Evolutionary conservation across 2,888 invertebrate species (phyloP).

Genomic region (Cistogaster globosa): DNA sequence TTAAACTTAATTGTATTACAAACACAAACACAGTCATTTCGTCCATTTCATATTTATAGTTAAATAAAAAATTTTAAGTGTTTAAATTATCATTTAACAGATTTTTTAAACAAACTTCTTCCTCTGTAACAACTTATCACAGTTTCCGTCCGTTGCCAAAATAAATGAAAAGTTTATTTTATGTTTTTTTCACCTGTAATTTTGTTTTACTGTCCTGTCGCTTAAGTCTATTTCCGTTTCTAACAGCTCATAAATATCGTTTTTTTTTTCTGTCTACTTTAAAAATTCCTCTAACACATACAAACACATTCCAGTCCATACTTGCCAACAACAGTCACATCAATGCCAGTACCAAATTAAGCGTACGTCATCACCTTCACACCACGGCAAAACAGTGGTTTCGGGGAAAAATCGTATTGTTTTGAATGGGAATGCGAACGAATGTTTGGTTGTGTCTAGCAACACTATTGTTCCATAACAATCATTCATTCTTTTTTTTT

Average conservation of each 20-base stretch:
- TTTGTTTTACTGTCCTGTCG: conserved; percentile 43
- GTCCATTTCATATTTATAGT: background rate
- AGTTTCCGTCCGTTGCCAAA: conserved; percentile 56
- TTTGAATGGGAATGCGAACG: conserved; percentile 16
- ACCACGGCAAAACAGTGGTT: background rate
- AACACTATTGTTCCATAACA: conserved; percentile 51
- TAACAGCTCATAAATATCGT: conserved; percentile 69
- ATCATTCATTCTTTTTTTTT: conserved; percentile 65
- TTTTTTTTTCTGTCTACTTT: conserved; percentile 60
- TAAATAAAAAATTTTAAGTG: conserved; percentile 8
- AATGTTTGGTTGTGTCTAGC: background rate
- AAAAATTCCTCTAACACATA: background rate
- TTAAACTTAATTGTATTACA: conserved; percentile 30
- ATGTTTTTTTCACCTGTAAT: conserved; percentile 60
- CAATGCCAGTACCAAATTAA: conserved; percentile 77
- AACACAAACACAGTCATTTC: background rate
- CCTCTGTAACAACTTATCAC: conserved; percentile 43
- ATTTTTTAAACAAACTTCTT: conserved; percentile 43
- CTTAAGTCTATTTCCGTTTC: conserved; percentile 66
- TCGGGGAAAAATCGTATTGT: conserved; percentile 13
- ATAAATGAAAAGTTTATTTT: conserved; percentile 16
- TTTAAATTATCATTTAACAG: conserved; percentile 52
- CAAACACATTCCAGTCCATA: background rate
- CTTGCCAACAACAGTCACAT: conserved; percentile 54
- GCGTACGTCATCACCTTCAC: conserved; percentile 80